phyloP scores from a whole-genome alignment of 35 echinoderm and acorn worm genomes.

The Ophiothrix spiculata region DNA sequence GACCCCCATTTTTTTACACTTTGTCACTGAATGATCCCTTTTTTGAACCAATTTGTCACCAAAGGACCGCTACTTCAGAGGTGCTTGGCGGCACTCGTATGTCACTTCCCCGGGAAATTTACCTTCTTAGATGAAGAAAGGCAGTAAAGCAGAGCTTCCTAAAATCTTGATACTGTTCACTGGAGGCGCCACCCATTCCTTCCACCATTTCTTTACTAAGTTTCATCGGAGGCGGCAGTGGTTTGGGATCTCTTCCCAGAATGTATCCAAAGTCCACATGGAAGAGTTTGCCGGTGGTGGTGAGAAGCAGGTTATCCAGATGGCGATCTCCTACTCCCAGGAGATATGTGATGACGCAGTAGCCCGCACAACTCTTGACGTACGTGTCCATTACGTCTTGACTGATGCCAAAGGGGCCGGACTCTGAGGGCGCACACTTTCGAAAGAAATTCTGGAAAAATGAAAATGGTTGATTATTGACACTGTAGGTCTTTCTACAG shows the following conservation, averaged over 20 bases:
- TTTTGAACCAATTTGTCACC: too few species aligned
- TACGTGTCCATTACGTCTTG: conserved; percentile 97
- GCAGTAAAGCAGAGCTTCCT: conserved; percentile 91
- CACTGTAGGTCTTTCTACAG: too few species aligned
- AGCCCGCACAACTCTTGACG: conserved; percentile 92
- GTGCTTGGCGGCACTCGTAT: too few species aligned
- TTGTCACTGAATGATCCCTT: too few species aligned
- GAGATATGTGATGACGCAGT: conserved; percentile 95
- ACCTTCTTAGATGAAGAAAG: conserved; percentile 98
- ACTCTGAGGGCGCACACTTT: conserved; percentile 64
- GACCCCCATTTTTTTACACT: too few species aligned
- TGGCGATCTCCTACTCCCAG: conserved; percentile 94
- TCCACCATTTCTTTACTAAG: conserved; percentile 99
- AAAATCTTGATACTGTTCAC: conserved; percentile 97
- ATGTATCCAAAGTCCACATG: conserved; percentile 99
- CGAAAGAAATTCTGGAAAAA: conserved; percentile 84
- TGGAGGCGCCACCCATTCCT: conserved; percentile 89
- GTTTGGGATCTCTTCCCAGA: conserved; percentile 92
- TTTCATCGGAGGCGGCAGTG: conserved; percentile 96
- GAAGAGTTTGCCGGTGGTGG: conserved; percentile 85
- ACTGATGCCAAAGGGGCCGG: conserved; percentile 68
- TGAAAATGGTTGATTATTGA: not conserved
- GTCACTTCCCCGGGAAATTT: too few species aligned
- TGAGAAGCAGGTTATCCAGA: conserved; percentile 92
- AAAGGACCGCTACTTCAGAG: too few species aligned